A percentile compares a stretch with the other conserved stretches of the same genome.
phyloP scores from a whole-genome alignment of 2,888 invertebrate species.

The Polyommatus icarus region DNA sequence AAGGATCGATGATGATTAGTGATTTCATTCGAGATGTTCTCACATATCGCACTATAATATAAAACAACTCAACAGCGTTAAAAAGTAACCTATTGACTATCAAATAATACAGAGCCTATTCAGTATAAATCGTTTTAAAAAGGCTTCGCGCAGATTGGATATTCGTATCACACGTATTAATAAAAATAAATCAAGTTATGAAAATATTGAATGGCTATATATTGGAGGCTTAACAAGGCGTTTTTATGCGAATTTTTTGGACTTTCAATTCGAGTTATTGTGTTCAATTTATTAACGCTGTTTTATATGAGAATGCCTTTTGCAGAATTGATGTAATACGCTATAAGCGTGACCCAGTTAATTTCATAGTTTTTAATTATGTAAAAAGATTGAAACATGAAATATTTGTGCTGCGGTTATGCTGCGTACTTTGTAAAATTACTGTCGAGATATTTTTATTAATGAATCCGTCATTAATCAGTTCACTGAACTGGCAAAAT shows the following conservation, averaged over 20 bases:
- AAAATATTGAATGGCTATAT: slow-evolving; percentile 37
- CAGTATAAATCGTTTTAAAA: slow-evolving; percentile 32
- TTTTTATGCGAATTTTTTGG: slow-evolving; percentile 33
- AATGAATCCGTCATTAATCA: background rate
- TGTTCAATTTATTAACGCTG: slow-evolving; percentile 30
- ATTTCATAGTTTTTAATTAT: slow-evolving; percentile 17
- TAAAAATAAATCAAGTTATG: slow-evolving; percentile 38
- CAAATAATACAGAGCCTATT: slow-evolving; percentile 13
- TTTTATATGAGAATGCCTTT: slow-evolving; percentile 23
- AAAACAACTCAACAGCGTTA: background rate
- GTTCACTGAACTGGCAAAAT: background rate
- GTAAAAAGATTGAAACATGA: slow-evolving; percentile 9
- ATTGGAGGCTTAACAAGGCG: slow-evolving; percentile 36
- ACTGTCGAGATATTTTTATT: background rate
- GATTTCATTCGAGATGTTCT: background rate
- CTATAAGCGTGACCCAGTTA: slow-evolving; percentile 15
- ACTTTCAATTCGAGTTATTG: slow-evolving; percentile 30
- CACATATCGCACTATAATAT: background rate
- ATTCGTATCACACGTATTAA: slow-evolving; percentile 35
- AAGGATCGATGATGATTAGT: background rate
- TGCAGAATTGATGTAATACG: slow-evolving; percentile 18
- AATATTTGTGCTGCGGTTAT: slow-evolving; percentile 4
- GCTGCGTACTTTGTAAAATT: slow-evolving; percentile 4
- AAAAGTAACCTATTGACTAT: background rate
- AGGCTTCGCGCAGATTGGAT: slow-evolving; percentile 33